Percentiles rank a stretch among this genome's conserved stretches.
These are phyloP conservation scores for Pristionchus mayeri DNA, from an alignment of 2,888 invertebrate species.

Conservation along the genomic window DNA sequence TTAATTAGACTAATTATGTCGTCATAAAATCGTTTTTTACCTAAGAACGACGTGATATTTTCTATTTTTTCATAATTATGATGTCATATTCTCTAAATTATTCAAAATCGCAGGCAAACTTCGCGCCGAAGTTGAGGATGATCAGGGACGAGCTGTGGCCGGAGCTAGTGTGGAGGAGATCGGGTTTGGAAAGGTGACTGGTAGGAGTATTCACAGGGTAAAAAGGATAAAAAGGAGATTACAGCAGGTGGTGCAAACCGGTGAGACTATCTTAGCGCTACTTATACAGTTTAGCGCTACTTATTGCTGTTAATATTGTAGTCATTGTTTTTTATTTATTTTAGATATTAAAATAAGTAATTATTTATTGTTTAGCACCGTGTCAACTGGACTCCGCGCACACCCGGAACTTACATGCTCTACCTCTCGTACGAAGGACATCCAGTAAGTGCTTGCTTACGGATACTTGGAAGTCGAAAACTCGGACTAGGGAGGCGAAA, in stretches of 20 bases:
- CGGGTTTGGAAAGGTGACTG: conserved; percentile 69
- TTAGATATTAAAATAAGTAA: too few relatives aligned
- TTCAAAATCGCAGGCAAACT: conserved; percentile 65
- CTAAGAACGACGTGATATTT: neutral
- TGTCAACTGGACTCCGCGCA: conserved; percentile 50
- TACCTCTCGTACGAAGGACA: conserved; percentile 51
- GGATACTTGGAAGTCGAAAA: too few relatives aligned
- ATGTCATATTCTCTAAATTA: neutral
- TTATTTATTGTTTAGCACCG: conserved; percentile 13
- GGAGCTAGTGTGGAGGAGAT: conserved; percentile 67
- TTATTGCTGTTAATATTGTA: too few relatives aligned
- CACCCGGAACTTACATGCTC: conserved; percentile 51
- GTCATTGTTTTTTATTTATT: neutral
- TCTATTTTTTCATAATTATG: neutral
- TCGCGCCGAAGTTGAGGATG: conserved; percentile 75
- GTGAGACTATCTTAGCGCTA: too few relatives aligned
- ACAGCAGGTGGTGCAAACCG: too few relatives aligned
- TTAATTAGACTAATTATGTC: neutral
- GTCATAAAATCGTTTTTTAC: neutral
- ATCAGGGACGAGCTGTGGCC: conserved; percentile 68
- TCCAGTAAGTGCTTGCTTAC: conserved; percentile 44
- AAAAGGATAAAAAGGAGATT: too few relatives aligned
- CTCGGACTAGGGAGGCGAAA: too few relatives aligned
- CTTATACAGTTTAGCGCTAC: too few relatives aligned
- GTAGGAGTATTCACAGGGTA: too few relatives aligned